Evolutionary conservation across 2,888 invertebrate species (phyloP), one percentile per base, ranked within the genome.

Genomic region (Drosophila paranaensis): DNA sequence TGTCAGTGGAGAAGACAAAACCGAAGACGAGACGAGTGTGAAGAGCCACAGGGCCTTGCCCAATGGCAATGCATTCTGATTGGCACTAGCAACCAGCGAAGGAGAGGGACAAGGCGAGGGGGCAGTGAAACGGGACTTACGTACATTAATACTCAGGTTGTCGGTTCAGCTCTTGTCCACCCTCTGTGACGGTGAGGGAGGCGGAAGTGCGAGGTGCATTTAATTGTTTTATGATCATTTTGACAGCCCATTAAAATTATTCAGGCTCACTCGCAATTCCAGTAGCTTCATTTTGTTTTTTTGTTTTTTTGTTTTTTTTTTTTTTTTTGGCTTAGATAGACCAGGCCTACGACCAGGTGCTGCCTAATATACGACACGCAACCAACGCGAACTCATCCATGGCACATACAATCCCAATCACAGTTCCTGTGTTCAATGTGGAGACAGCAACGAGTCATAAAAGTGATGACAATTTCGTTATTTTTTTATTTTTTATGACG

Each of bases 151-250:
- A 25, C 33, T 30, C 39, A 56, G 70, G 14, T 33, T 57, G 57
- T 48, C 35, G 16, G 48, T 56, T 43, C 48, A 60, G 55, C 39
- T 46, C 43, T 42, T 40, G 46, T 10, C 39, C 6, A 6, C 27
- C 6, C 6, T 30, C 30, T 30, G 30, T 48, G 20, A 27, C 13
- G 6, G 16, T 16, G 50, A 50, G 50, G 50, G 6, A n/a, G 50
- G 13, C 54, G 54, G 63, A 72, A 70, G 73, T 66, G 66, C 70
- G 77, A 88, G 78, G 81, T 79, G 75, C 77, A 77, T 89, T 87
- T 90, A 87, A 90, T 89, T 90, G 85, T 75, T 89, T 89, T 87
- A 90, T 90, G 87, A 84, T 82, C 70, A 89, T 80, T 85, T 84
- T 79, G 87, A 86, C 89, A 89, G 87, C 79, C 77, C 82, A 81